Base-by-base conservation (phyloP, 2,888 invertebrate genomes). In the Cheiracanthium punctorium region DNA sequence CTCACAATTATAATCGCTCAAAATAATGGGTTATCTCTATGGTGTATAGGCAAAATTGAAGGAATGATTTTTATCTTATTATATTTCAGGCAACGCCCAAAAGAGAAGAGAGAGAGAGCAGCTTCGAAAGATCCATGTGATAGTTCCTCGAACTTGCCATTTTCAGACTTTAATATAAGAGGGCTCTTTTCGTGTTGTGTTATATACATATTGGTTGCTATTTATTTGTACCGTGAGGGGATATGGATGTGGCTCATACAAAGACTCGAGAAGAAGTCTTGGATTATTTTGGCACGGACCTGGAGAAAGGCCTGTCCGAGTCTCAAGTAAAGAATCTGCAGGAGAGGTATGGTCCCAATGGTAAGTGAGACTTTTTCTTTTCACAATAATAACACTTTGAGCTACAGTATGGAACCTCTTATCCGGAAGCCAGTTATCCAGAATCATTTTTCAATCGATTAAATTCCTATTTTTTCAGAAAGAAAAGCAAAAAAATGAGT, bases 301-400 rank as follows among this genome's bases (percentile, higher is more conserved):
- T 93, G 90, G 97, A 97, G 92, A 95, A 94, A 93, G 99, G 99
- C 93, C 95, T 99, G 91, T 94, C 95, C 90, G 93, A 94, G 90
- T 97, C 98, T 91, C 99, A 99, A 94, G 95, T 99, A 89, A 97
- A 96, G 94, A 94, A 95, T 92, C 95, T 96, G 93, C 96, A 97
- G 94, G 98, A 97, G 91, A 99, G 98, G 95, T 99, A 99, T 95
- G 99, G 99, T 93, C 97, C 97, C 92, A 99, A 99, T 94, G 99
- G 99, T 99, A 93, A 95, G 96, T 90, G 43, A 37, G 10, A 7
- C 37, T 37, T 37, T n/a, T n/a, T n/a, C n/a, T n/a, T n/a, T n/a
- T n/a, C n/a, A n/a, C n/a, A n/a, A n/a, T n/a, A n/a, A n/a, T n/a
- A n/a, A n/a, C n/a, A n/a, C n/a, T n/a, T n/a, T n/a, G n/a, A n/a